These are phyloP conservation scores for Crax fasciolata DNA, from an alignment of 2,797 vertebrate genomes.

Conservation along the genomic window DNA sequence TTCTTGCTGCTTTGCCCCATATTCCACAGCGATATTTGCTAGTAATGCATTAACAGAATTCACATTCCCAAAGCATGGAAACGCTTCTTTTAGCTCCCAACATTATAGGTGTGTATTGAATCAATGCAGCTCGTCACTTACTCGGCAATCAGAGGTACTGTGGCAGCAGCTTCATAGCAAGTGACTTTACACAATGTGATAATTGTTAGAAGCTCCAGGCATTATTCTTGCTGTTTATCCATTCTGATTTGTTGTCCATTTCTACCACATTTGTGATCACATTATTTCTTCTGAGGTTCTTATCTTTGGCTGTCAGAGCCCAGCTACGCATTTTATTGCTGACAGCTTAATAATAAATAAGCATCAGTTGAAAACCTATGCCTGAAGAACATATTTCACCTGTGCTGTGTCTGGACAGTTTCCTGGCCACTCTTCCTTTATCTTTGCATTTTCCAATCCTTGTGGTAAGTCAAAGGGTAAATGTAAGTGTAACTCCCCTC, in stretches of 20 bases:
- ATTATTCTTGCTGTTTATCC: conserved; percentile 19
- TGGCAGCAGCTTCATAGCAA: conserved; percentile 20
- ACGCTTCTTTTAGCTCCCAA: background rate
- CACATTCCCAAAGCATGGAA: conserved; percentile 27
- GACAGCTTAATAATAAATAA: background rate
- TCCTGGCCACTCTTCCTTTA: background rate
- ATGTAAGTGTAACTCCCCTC: background rate
- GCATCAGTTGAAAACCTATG: background rate
- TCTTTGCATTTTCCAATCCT: background rate
- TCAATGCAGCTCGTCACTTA: conserved; percentile 19
- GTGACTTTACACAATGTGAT: conserved; percentile 18
- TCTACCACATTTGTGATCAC: conserved; percentile 11
- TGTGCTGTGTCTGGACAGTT: background rate
- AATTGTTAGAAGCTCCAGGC: background rate
- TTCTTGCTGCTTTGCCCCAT: background rate
- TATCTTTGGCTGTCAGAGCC: background rate
- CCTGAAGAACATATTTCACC: background rate
- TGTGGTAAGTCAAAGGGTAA: background rate
- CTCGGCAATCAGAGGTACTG: background rate
- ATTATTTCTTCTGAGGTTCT: background rate
- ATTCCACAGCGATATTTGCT: background rate
- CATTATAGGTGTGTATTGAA: background rate
- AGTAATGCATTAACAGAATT: conserved; percentile 60
- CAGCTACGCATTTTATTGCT: background rate
- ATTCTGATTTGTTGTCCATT: conserved; percentile 31